Conservation (phyloP, 92 coral and sea anemone species). For the Meandrina meandrites region DNA sequence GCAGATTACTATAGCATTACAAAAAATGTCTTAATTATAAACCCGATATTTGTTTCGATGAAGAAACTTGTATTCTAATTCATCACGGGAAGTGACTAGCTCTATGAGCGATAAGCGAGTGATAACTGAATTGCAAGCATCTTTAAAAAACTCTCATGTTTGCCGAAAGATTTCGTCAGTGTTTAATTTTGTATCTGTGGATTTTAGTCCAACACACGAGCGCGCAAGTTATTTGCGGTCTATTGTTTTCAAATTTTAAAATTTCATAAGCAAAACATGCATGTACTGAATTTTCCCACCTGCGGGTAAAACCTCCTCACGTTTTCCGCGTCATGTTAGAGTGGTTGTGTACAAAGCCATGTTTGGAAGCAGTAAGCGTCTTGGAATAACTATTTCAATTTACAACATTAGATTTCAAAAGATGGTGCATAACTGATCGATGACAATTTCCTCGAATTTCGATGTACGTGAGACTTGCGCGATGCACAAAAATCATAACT, state of each 20-base stretch:
- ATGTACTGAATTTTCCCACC: constrained; percentile 25
- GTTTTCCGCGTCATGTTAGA: constrained; percentile 5
- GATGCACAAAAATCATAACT: constrained; percentile 22
- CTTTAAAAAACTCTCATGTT: background rate
- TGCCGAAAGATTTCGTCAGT: background rate
- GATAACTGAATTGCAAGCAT: background rate
- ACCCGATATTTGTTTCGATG: background rate
- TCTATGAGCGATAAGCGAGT: background rate
- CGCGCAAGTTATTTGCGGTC: constrained; percentile 19
- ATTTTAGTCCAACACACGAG: background rate
- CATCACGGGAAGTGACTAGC: background rate
- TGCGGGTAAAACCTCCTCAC: background rate
- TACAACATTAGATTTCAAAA: background rate
- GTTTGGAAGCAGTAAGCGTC: background rate
- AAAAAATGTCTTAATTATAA: background rate
- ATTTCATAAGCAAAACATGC: constrained; percentile 29
- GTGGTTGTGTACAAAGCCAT: background rate
- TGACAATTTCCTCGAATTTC: background rate
- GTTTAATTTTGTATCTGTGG: background rate
- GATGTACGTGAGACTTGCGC: background rate
- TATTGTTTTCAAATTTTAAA: constrained; percentile 33
- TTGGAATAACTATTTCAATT: background rate
- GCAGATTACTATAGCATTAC: background rate
- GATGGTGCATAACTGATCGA: background rate
- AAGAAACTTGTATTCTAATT: background rate